phyloP scores from a whole-genome alignment of 2,888 invertebrate genomes.

The Thecophora atra region DNA sequence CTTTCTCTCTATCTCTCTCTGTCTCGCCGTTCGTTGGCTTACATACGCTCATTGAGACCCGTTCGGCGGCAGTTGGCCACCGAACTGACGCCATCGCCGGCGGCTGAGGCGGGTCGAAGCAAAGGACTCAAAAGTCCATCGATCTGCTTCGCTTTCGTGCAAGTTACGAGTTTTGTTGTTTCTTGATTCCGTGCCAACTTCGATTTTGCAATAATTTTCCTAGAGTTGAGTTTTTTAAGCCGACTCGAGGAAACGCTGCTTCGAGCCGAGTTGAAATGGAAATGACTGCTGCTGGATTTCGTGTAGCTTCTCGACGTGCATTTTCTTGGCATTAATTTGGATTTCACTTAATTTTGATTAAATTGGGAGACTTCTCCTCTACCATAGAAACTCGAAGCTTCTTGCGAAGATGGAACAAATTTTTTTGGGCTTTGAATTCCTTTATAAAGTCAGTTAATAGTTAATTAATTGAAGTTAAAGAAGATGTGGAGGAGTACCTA shows the following conservation, averaged over 20 bases:
- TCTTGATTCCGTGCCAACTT: constrained; percentile 26
- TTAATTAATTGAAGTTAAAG: too few relatives aligned
- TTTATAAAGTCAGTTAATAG: too few relatives aligned
- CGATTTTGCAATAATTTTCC: constrained; percentile 18
- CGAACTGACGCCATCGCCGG: not conserved
- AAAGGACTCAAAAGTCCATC: not conserved
- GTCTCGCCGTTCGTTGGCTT: not conserved
- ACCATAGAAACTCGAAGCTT: not conserved
- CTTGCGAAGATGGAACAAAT: not conserved
- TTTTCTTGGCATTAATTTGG: constrained; percentile 8
- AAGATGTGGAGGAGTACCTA: too few relatives aligned
- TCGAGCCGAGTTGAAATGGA: not conserved
- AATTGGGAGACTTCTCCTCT: not conserved
- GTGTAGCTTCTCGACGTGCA: not conserved
- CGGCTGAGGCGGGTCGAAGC: not conserved
- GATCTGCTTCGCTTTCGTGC: not conserved
- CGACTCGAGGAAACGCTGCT: not conserved
- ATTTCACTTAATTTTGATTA: constrained; percentile 27
- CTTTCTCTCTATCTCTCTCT: not conserved
- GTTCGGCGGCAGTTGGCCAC: not conserved
- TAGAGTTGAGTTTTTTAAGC: constrained; percentile 15
- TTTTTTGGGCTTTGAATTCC: too few relatives aligned
- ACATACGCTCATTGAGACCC: too few relatives aligned
- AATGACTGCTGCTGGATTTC: not conserved
- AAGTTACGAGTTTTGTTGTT: not conserved